phyloP scores from a whole-genome alignment of 1,140 invertebrate species.

The Helicoverpa zea region DNA sequence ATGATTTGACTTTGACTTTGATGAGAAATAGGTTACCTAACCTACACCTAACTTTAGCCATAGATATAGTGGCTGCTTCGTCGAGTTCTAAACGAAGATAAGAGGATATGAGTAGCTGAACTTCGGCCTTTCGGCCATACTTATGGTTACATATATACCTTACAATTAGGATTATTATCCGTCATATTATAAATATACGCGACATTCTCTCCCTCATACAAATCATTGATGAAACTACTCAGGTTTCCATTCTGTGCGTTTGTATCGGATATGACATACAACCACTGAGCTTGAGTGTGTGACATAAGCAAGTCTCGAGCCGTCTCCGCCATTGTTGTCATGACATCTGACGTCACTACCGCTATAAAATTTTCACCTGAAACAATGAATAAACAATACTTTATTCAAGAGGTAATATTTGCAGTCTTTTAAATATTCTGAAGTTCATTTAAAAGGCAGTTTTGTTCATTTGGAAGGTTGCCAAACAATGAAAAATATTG shows the following conservation, averaged over 20 bases:
- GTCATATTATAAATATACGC: slow-evolving; percentile 93
- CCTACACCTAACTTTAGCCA: too few relatives aligned
- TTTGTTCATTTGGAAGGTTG: background rate
- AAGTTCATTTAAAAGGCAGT: slow-evolving; percentile 8
- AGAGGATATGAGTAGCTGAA: too few relatives aligned
- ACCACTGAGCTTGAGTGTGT: slow-evolving; percentile 91
- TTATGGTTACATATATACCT: too few relatives aligned
- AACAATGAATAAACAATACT: slow-evolving; percentile 18
- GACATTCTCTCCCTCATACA: slow-evolving; percentile 94
- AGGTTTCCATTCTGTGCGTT: slow-evolving; percentile 82
- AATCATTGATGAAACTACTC: slow-evolving; percentile 86
- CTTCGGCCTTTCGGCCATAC: too few relatives aligned
- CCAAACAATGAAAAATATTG: slow-evolving; percentile 19
- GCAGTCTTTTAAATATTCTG: background rate
- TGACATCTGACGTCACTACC: slow-evolving; percentile 82
- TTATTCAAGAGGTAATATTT: background rate
- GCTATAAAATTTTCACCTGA: slow-evolving; percentile 86
- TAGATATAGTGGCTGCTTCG: too few relatives aligned
- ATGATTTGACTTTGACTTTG: too few relatives aligned
- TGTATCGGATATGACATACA: slow-evolving; percentile 91
- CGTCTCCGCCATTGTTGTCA: slow-evolving; percentile 89
- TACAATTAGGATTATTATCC: slow-evolving; percentile 79
- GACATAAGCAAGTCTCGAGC: slow-evolving; percentile 90
- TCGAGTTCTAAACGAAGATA: too few relatives aligned
- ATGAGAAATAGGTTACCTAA: too few relatives aligned